These are phyloP conservation scores for Drosophila repleta DNA, from an alignment of 1,140 invertebrate genomes.

Conservation along the genomic window DNA sequence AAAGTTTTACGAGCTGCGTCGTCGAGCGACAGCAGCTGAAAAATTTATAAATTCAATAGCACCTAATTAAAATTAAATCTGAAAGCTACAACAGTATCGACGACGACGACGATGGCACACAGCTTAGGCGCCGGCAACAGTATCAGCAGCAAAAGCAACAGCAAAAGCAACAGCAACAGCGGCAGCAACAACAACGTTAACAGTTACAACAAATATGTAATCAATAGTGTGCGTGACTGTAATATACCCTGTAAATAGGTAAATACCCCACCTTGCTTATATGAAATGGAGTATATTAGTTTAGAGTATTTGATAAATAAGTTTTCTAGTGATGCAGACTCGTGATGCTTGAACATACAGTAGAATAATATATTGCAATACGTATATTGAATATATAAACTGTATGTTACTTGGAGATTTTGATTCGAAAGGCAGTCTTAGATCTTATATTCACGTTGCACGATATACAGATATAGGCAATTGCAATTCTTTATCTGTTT, in stretches of 20 bases:
- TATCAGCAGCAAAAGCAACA: slow-evolving; percentile 13
- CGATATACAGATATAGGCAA: no score
- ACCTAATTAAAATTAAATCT: slow-evolving; percentile 82
- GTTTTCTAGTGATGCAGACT: no score
- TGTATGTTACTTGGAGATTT: no score
- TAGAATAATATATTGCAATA: no score
- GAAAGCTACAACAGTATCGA: slow-evolving; percentile 79
- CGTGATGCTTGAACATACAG: no score
- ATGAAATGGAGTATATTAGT: neutral
- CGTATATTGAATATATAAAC: no score
- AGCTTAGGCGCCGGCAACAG: slow-evolving; percentile 51
- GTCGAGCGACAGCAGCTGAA: slow-evolving; percentile 66
- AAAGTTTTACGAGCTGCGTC: slow-evolving; percentile 67
- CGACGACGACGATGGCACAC: slow-evolving; percentile 31
- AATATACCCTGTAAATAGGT: neutral
- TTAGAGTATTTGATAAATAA: no score
- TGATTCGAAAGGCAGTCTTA: no score
- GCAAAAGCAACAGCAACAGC: slow-evolving; percentile 13
- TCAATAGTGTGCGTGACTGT: neutral
- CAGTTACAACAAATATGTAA: slow-evolving; percentile 8
- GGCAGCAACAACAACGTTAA: slow-evolving; percentile 19
- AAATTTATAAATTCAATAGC: slow-evolving; percentile 83
- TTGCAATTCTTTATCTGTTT: neutral
- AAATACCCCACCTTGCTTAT: neutral
- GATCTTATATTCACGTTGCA: no score